Conservation (phyloP, 2,113 vertebrate species). For the Corvus moneduloides region DNA sequence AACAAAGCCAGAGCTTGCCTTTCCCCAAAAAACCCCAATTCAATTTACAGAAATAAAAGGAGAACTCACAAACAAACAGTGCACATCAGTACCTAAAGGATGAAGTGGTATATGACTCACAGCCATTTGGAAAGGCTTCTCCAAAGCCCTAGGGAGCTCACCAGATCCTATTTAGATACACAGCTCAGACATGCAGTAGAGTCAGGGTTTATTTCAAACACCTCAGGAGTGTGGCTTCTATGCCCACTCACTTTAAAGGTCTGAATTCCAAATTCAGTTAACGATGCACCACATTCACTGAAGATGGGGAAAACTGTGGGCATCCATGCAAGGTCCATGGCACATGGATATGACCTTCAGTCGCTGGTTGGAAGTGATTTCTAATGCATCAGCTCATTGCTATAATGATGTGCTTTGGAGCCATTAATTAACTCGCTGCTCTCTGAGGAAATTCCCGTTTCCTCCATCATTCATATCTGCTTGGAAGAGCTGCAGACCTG, state of each 20-base stretch:
- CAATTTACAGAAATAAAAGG: neutral
- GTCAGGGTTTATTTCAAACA: slow-evolving; percentile 16
- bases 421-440: slow-evolving; percentile 12
- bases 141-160: neutral
- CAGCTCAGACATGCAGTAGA: neutral
- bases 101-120: neutral
- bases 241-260: neutral
- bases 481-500: neutral
- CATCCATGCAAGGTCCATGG: neutral
- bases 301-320: neutral
- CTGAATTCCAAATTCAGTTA: neutral
- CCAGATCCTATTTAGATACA: neutral
- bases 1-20: neutral
- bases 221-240: neutral
- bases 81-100: slow-evolving; percentile 7
- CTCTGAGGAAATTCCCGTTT: neutral
- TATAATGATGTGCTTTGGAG: slow-evolving; percentile 1
- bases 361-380: neutral
- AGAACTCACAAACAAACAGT: neutral
- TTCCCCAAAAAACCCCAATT: neutral
- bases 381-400: neutral
- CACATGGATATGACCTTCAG: neutral
- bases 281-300: too few species aligned
- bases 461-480: neutral
- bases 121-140: slow-evolving; percentile 19